phyloP scores from a whole-genome alignment of 30 jellyfish, hydroid and myxozoan genomes.

The Pelagia noctiluca region DNA sequence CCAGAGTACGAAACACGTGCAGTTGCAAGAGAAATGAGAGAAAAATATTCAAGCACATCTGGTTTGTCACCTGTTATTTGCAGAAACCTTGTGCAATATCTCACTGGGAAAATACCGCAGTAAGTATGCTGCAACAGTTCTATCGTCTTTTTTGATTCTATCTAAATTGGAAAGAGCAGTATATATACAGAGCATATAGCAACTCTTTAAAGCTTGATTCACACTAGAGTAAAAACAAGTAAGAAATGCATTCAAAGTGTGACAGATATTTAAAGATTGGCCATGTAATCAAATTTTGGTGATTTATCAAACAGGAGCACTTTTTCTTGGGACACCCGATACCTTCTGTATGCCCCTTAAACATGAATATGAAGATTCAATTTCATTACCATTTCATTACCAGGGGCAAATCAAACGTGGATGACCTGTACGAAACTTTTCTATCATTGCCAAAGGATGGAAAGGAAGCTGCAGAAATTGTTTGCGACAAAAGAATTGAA shows the following conservation, averaged over 20 bases:
- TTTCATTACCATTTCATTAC: background rate
- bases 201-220: background rate
- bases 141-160: background rate
- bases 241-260: background rate
- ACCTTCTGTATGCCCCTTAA: background rate
- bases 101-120: constrained; percentile 48
- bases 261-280: background rate
- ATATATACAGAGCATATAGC: background rate
- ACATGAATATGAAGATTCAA: background rate
- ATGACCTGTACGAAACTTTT: constrained; percentile 23
- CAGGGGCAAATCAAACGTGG: constrained; percentile 18
- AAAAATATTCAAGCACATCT: background rate
- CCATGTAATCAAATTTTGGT: background rate
- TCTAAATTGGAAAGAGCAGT: background rate
- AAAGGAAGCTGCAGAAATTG: constrained; percentile 20
- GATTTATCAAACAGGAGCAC: background rate
- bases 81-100: constrained; percentile 9
- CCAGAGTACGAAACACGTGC: constrained; percentile 16
- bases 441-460: background rate
- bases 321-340: background rate
- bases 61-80: background rate
- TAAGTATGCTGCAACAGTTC: constrained; percentile 15
- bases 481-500: constrained; percentile 33
- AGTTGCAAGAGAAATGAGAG: constrained; percentile 14
- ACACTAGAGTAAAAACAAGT: background rate